phyloP scores from a whole-genome alignment of 2,888 invertebrate genomes.

The Harpagoxenus sublaevis region DNA sequence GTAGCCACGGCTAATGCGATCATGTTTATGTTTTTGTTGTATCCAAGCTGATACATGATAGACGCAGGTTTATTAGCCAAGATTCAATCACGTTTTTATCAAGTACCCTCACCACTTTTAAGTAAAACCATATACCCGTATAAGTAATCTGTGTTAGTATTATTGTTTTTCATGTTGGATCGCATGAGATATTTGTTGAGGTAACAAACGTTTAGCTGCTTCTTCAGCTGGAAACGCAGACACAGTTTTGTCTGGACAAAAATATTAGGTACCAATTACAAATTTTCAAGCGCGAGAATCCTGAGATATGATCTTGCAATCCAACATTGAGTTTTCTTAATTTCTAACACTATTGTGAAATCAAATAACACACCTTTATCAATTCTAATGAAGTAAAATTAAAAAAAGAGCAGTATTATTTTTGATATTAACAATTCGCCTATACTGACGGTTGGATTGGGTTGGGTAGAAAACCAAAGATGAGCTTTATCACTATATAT shows the following conservation, averaged over 20 bases:
- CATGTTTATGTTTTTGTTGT: constrained; percentile 57
- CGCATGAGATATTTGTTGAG: constrained; percentile 27
- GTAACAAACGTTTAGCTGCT: constrained; percentile 6
- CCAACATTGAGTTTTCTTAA: constrained; percentile 46
- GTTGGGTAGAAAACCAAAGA: constrained; percentile 61
- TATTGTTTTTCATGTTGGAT: constrained; percentile 58
- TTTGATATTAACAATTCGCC: constrained; percentile 49
- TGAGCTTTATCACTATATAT: constrained; percentile 42
- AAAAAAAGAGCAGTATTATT: constrained; percentile 24
- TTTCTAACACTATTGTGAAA: constrained; percentile 47
- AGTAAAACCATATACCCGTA: not conserved
- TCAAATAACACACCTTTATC: constrained; percentile 40
- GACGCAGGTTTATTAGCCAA: constrained; percentile 40
- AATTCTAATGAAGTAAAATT: constrained; percentile 18
- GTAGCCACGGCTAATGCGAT: constrained; percentile 75
- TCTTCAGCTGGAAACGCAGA: not conserved
- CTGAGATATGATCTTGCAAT: constrained; percentile 19
- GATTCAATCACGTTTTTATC: constrained; percentile 37
- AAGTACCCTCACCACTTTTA: constrained; percentile 37
- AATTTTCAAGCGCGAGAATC: not conserved
- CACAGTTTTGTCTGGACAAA: not conserved
- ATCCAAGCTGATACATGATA: constrained; percentile 24
- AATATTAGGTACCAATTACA: not conserved
- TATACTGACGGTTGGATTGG: constrained; percentile 40
- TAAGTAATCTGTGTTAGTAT: constrained; percentile 59